phyloP scores from a whole-genome alignment of 2,797 vertebrate species.

The Eptatretus atami region DNA sequence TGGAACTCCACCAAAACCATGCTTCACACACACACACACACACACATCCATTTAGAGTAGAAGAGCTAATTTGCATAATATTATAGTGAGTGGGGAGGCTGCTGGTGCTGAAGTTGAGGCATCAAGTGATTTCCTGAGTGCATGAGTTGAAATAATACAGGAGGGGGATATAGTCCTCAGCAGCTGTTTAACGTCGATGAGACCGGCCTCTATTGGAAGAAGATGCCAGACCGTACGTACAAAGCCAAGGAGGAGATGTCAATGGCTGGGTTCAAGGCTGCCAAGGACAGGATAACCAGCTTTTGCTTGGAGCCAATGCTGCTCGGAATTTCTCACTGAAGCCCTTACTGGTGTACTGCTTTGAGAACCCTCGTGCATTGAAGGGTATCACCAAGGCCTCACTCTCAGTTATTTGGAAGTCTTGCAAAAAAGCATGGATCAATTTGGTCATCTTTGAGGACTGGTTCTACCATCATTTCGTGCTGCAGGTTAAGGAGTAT shows the following conservation, averaged over 20 bases:
- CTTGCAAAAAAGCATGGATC: no score
- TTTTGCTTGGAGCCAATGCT: neutral
- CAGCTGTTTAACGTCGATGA: conserved; percentile 11
- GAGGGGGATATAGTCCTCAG: neutral
- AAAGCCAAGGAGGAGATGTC: conserved; percentile 9
- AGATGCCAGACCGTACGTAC: conserved; percentile 10
- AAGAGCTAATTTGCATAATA: conserved; percentile 7
- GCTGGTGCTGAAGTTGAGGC: conserved; percentile 1
- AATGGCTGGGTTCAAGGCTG: neutral
- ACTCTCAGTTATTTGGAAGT: no score
- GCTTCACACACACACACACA: no score
- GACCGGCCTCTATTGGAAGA: conserved; percentile 13
- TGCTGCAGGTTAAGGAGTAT: no score
- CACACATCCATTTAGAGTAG: conserved; percentile 7
- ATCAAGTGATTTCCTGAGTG: neutral
- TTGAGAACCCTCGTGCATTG: no score
- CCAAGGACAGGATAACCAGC: no score
- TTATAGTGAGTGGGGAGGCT: conserved; percentile 1
- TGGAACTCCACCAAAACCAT: no score
- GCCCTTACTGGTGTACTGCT: no score
- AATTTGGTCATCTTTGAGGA: no score
- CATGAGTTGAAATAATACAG: neutral
- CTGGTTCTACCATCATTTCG: no score
- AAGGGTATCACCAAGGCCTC: no score
- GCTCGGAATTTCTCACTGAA: neutral